Percentiles rank a stretch among this genome's conserved stretches.
Conservation (phyloP, 1,140 invertebrate species). For the Drosophila santomea region DNA sequence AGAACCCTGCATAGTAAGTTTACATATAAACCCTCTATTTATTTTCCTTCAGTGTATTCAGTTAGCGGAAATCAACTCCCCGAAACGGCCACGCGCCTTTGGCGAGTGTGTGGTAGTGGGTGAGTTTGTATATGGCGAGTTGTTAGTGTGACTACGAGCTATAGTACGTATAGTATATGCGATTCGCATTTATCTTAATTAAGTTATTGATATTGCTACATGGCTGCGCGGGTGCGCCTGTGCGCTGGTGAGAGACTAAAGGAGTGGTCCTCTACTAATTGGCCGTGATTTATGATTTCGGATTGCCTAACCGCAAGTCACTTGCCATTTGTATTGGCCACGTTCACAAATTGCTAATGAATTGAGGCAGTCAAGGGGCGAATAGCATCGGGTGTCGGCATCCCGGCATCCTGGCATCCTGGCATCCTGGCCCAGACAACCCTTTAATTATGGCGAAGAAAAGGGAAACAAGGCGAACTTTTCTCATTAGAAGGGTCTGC, state of each 20-base stretch:
- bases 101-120: slow-evolving; percentile 10
- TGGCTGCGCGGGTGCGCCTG: slow-evolving; percentile 12
- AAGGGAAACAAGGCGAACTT: slow-evolving; percentile 44
- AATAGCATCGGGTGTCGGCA: slow-evolving; percentile 13
- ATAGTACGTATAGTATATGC: slow-evolving; percentile 65
- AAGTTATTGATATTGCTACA: slow-evolving; percentile 78
- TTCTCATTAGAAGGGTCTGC: slow-evolving; percentile 54
- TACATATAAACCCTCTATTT: no score
- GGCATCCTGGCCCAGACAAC: slow-evolving; percentile 18
- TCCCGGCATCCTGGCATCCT: neutral
- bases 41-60: slow-evolving; percentile 32
- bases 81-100: slow-evolving; percentile 36
- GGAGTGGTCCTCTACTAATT: slow-evolving; percentile 56
- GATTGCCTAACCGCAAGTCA: slow-evolving; percentile 76
- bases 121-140: slow-evolving; percentile 30
- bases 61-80: slow-evolving; percentile 61
- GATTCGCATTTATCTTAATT: slow-evolving; percentile 81
- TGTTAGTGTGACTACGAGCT: slow-evolving; percentile 43
- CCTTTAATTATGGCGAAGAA: slow-evolving; percentile 64
- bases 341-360: slow-evolving; percentile 55
- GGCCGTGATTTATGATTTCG: slow-evolving; percentile 76
- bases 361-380: slow-evolving; percentile 35
- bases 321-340: slow-evolving; percentile 59
- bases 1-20: no score
- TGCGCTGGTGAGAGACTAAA: slow-evolving; percentile 36